Percentiles rank a stretch among this genome's conserved stretches.
These are phyloP conservation scores for Balanococcus diminutus DNA, from an alignment of 2,888 invertebrate species.

Conservation along the genomic window DNA sequence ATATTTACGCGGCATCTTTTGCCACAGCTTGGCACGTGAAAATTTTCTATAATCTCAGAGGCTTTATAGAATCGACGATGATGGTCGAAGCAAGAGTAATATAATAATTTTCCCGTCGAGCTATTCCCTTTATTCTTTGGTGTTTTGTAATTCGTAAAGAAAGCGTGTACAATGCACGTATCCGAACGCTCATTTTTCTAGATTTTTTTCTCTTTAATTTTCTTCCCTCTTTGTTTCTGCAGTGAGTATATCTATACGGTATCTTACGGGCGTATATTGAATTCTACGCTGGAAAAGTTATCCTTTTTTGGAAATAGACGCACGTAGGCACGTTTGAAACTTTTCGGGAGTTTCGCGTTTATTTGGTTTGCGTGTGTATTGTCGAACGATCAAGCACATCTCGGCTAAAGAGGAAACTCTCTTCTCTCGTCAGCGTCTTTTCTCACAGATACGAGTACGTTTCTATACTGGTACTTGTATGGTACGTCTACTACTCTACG, in stretches of 20 bases:
- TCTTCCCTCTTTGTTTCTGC: neutral
- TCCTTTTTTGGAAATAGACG: constrained; percentile 20
- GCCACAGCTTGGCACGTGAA: neutral
- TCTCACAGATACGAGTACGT: neutral
- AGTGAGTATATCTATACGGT: too few species aligned
- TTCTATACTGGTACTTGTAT: neutral
- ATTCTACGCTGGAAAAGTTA: neutral
- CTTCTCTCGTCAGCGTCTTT: neutral
- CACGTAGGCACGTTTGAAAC: constrained; percentile 22
- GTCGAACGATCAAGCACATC: constrained; percentile 22
- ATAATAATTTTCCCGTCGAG: neutral
- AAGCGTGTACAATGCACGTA: constrained; percentile 4
- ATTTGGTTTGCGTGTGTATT: constrained; percentile 17
- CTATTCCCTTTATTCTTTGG: neutral
- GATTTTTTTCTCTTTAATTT: neutral
- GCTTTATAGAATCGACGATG: neutral
- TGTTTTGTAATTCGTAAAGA: constrained; percentile 6
- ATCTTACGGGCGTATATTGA: constrained; percentile 8
- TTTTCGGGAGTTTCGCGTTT: constrained; percentile 12
- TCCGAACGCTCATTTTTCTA: neutral
- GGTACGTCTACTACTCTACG: neutral
- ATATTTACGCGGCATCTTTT: too few species aligned
- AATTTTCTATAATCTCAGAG: neutral
- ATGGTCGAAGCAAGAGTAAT: neutral
- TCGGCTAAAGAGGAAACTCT: neutral